phyloP scores from a whole-genome alignment of 2,888 invertebrate genomes.

The Diplolepis rosae region DNA sequence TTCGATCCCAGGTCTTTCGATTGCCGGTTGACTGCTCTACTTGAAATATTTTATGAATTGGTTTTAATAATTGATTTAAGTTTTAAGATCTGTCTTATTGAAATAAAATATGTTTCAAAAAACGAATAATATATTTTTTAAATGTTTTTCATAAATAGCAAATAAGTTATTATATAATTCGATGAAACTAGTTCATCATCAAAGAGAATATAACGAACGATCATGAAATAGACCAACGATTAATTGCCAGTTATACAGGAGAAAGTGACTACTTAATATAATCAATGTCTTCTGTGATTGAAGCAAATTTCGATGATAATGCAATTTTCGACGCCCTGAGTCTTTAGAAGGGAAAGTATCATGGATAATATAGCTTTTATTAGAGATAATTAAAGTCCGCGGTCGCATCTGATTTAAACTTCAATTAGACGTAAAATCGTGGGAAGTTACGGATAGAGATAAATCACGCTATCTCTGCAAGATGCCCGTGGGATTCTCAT shows the following conservation, averaged over 20 bases:
- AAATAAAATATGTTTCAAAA: too few relatives aligned
- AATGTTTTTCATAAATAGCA: too few relatives aligned
- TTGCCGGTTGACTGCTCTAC: too few relatives aligned
- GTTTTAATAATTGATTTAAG: too few relatives aligned
- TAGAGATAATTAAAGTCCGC: not conserved
- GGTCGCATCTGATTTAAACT: not conserved
- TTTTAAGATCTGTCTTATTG: too few relatives aligned
- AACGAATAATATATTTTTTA: too few relatives aligned
- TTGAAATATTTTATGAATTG: too few relatives aligned
- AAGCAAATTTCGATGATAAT: not conserved
- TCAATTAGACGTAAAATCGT: not conserved
- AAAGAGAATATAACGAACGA: not conserved
- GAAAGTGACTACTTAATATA: not conserved
- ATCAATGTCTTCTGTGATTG: not conserved
- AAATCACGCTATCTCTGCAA: not conserved
- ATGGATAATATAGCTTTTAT: not conserved
- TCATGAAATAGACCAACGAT: not conserved
- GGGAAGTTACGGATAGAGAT: not conserved
- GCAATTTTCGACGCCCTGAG: not conserved
- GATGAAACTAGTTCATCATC: not conserved
- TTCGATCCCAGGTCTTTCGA: too few relatives aligned
- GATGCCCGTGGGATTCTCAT: conserved; percentile 5
- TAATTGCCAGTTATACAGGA: not conserved
- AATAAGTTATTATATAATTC: too few relatives aligned
- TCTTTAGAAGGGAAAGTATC: not conserved